Percentiles rank a stretch among this genome's conserved stretches.
Evolutionary conservation across 2,113 vertebrate species (phyloP).

Genomic region (Rhodinocichla rosea): DNA sequence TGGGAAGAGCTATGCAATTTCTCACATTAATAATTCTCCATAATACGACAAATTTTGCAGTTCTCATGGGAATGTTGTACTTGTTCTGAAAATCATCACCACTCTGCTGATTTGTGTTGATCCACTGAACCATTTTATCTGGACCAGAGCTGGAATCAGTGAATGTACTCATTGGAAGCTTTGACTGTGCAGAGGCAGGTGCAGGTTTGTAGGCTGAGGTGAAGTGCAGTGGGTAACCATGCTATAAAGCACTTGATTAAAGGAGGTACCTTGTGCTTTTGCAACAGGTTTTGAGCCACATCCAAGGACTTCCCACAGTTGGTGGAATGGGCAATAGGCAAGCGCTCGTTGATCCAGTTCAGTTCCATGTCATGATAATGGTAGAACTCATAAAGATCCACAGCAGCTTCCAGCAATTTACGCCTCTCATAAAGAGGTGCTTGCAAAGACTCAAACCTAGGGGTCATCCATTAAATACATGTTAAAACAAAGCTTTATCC

Average conservation of each 20-base stretch:
- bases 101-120: background rate
- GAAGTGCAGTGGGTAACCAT: background rate
- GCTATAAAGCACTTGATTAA: background rate
- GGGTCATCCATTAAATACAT: background rate
- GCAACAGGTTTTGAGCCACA: conserved; percentile 72
- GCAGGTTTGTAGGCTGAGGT: background rate
- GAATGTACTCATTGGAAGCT: background rate
- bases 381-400: conserved; percentile 80
- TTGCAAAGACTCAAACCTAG: conserved; percentile 86
- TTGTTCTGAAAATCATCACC: background rate
- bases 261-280: conserved; percentile 81
- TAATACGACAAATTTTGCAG: background rate
- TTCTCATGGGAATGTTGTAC: background rate
- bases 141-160: background rate
- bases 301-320: conserved; percentile 71
- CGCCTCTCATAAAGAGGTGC: conserved; percentile 71
- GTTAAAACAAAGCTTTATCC: background rate
- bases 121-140: background rate
- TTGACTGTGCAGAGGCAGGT: background rate
- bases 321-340: conserved; percentile 63
- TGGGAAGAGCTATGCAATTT: background rate
- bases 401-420: conserved; percentile 76
- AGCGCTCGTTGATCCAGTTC: conserved; percentile 82
- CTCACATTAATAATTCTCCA: background rate
- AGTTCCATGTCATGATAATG: conserved; percentile 80